These are phyloP conservation scores for Leptothorax acervorum DNA, from an alignment of 2,888 invertebrate species.

Conservation along the genomic window DNA sequence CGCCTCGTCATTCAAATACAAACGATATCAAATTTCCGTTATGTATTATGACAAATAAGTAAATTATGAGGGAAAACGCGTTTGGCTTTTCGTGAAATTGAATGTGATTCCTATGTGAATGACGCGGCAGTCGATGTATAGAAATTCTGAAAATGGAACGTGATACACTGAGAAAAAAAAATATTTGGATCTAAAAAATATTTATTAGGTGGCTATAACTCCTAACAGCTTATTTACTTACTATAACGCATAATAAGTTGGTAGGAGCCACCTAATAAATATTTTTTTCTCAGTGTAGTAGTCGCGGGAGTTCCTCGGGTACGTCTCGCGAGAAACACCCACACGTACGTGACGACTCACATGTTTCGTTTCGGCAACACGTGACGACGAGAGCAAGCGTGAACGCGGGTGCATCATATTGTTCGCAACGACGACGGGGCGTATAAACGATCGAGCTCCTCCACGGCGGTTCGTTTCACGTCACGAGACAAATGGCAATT, in stretches of 20 bases:
- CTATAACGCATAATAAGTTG: too few relatives aligned
- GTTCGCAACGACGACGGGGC: slow-evolving; percentile 27
- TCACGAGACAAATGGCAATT: slow-evolving; percentile 45
- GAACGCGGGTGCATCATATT: slow-evolving; percentile 26
- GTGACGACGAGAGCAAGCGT: background rate
- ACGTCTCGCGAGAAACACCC: background rate
- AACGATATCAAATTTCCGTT: background rate
- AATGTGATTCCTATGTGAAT: background rate
- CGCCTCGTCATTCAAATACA: background rate
- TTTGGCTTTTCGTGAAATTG: background rate
- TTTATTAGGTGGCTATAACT: too few relatives aligned
- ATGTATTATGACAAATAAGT: too few relatives aligned
- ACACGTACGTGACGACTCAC: slow-evolving; percentile 1
- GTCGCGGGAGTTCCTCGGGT: background rate
- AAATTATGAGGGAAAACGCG: background rate
- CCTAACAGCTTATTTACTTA: too few relatives aligned
- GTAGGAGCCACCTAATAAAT: too few relatives aligned
- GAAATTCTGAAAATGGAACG: slow-evolving; percentile 11
- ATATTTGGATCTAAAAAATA: too few relatives aligned
- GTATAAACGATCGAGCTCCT: slow-evolving; percentile 53
- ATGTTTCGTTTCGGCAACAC: background rate
- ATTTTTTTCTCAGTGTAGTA: too few relatives aligned
- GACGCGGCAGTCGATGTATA: background rate
- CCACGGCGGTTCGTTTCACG: slow-evolving; percentile 22
- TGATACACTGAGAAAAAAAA: too few relatives aligned